phyloP scores from a whole-genome alignment of 2,113 vertebrate genomes.

The Chamaetylas fuelleborni region DNA sequence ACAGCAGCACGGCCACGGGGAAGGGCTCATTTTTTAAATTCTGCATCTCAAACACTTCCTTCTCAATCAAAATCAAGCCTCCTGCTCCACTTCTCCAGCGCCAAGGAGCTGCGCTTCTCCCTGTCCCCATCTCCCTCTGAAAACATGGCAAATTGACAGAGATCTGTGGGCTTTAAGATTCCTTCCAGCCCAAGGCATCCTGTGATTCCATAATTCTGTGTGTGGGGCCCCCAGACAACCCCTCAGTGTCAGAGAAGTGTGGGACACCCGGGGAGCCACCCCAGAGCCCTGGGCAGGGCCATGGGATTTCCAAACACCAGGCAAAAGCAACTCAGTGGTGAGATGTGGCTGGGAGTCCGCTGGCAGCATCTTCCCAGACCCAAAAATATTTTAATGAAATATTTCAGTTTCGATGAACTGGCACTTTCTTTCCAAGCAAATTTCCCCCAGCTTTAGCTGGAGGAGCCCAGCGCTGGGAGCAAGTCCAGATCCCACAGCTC shows the following conservation, averaged over 20 bases:
- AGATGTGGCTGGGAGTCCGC: not conserved
- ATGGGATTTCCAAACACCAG: accelerated
- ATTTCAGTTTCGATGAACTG: not conserved
- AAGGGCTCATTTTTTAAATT: not conserved
- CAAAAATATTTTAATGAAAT: not conserved
- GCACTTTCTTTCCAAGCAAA: not conserved
- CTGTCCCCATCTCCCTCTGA: not conserved
- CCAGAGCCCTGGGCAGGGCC: not conserved
- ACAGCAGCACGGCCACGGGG: not conserved
- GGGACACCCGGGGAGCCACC: not conserved
- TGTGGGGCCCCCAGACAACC: accelerated
- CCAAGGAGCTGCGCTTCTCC: not conserved
- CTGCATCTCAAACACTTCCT: not conserved
- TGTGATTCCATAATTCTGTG: not conserved
- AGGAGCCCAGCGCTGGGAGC: not conserved
- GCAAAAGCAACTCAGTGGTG: not conserved
- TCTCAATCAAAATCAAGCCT: conserved; percentile 28
- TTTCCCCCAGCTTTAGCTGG: not conserved
- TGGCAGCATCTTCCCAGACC: not conserved
- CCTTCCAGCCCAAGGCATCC: not conserved
- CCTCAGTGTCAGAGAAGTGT: not conserved
- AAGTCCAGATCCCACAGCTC: not conserved
- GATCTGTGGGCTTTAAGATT: not conserved
- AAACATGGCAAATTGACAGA: not conserved
- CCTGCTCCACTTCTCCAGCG: not conserved